Evolutionary conservation across 2,797 vertebrate species (phyloP), one percentile per base, ranked within the genome.

Genomic region (Gallirallus australis): DNA sequence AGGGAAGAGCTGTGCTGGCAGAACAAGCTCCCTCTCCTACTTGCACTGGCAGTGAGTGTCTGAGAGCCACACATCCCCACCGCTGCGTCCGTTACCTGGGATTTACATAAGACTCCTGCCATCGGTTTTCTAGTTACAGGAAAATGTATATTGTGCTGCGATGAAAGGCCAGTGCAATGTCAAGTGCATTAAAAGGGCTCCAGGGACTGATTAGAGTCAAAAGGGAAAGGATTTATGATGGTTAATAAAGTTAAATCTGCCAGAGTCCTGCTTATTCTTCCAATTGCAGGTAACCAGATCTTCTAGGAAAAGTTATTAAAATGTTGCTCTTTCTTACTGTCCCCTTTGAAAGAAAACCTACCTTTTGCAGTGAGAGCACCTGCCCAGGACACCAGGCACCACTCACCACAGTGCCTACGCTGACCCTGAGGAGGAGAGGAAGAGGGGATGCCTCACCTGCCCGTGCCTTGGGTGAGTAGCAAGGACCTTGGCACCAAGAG

Each of bases 151-250:
- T 66, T 90, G 96, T 95, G 69, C 79, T 75, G 54, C 73, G 90
- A 95, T 87, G 88, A 97, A 96, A 96, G 89, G 88, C 92, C 72
- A 77, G 82, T 25, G 53, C 88, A 91, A 89, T 69, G 90, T 93
- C 95, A 96, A 87, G 81, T 89, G 78, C 61, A 85, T 89, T 96
- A 96, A 95, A 90, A 91, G 72, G 92, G 80, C 95, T 54, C 93
- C 42, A 56, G 94, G 86, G 95, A 93, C 93, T 79, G 80, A 94
- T 95, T 70, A 89, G 33, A 94, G 85, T 93, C 77, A 93, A 95
- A 97, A 93, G 66, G 65, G 65, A 94, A 96, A 95, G 94, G 61
- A 96, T 95, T 97, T 96, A 95, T 80, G 80, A 91, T n/a, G 39
- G 72, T 45, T 95, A 97, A 89, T 93, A 89, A 92, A 94, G 79